These are phyloP conservation scores for Maniola hyperantus DNA, from an alignment of 2,888 invertebrate genomes.

Conservation along the genomic window DNA sequence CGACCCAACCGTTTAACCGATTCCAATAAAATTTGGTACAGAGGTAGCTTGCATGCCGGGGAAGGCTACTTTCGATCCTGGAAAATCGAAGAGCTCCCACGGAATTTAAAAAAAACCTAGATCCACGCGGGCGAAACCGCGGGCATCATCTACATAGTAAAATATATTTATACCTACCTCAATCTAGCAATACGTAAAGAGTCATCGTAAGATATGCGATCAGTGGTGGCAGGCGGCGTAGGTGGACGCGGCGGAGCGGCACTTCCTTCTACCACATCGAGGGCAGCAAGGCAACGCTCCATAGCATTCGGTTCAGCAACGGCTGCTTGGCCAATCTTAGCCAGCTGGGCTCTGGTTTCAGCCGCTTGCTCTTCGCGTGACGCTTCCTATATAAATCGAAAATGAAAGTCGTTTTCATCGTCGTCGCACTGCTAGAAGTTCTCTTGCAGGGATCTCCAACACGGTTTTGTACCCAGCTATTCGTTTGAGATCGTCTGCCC, in stretches of 20 bases:
- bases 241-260: slow-evolving; percentile 60
- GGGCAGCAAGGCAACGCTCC: slow-evolving; percentile 67
- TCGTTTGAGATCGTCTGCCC: no score
- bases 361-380: slow-evolving; percentile 62
- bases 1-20: no score
- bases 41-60: no score
- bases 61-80: no score
- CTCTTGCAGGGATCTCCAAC: no score
- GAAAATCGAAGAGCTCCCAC: no score
- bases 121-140: no score
- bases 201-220: slow-evolving; percentile 69
- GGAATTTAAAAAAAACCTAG: no score
- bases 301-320: slow-evolving; percentile 68
- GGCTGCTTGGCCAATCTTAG: slow-evolving; percentile 68
- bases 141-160: no score
- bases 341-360: slow-evolving; percentile 61
- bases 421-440: no score
- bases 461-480: no score
- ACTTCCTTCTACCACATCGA: slow-evolving; percentile 73
- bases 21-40: no score
- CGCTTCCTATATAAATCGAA: slow-evolving; percentile 53
- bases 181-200: slow-evolving; percentile 54
- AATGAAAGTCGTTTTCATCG: background rate
- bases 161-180: slow-evolving; percentile 49
- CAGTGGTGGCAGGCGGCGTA: slow-evolving; percentile 68